Evolutionary conservation across 2,113 vertebrate species (phyloP).

Genomic region (Anser brachyrhynchus): DNA sequence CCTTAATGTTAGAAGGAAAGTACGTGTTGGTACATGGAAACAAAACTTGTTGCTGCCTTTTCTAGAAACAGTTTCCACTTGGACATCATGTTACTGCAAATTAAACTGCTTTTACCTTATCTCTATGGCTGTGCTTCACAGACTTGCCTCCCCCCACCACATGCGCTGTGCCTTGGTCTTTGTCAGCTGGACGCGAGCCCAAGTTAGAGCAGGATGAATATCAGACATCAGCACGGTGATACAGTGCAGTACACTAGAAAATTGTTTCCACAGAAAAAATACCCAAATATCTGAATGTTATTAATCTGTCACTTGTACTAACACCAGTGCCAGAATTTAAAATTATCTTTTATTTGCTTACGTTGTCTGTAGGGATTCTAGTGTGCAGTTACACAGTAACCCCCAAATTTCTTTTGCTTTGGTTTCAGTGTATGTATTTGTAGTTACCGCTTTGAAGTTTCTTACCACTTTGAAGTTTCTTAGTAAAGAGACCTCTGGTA

Average conservation of each 20-base stretch:
- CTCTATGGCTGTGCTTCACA: not conserved
- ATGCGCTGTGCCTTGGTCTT: accelerated
- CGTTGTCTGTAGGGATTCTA: not conserved
- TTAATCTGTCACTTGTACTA: not conserved
- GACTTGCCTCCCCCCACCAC: not conserved
- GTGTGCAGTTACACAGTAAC: not conserved
- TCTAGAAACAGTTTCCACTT: not conserved
- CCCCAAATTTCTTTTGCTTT: not conserved
- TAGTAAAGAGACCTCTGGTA: not conserved
- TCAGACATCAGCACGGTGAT: not conserved
- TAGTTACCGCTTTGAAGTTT: not conserved
- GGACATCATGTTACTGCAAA: not conserved
- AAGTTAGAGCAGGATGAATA: not conserved
- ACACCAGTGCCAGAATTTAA: not conserved
- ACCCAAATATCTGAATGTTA: not conserved
- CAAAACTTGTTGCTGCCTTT: not conserved
- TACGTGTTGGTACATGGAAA: not conserved
- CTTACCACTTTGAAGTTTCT: not conserved
- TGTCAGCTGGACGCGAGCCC: not conserved
- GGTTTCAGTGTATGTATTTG: not conserved
- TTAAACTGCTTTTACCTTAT: not conserved
- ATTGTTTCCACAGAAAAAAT: not conserved
- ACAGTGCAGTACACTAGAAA: not conserved
- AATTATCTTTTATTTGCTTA: not conserved
- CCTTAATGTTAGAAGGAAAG: not conserved